Evolutionary conservation across 2,888 invertebrate species (phyloP), one percentile per base, ranked within the genome.

Genomic region (Oscheius sp.): DNA sequence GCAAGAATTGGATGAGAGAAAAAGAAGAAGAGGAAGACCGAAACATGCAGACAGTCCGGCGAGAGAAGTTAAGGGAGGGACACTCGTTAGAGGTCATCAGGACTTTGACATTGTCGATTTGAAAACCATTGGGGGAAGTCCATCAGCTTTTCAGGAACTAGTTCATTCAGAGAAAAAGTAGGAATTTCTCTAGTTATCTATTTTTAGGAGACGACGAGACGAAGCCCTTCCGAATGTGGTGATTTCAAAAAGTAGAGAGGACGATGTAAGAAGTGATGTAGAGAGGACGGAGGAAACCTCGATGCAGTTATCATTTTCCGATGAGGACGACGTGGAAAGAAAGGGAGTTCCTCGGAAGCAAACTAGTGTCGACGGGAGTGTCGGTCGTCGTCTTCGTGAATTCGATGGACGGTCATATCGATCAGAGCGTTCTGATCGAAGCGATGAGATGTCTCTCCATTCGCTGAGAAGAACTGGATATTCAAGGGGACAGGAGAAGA

Each of bases 401-500:
- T 68, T 76, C 33, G 85, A 85, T 45, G 77, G 77, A 24, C 64
- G 83, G 41, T 83, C 82, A 24, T 84, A 84, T 67, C 75, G 82
- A 50, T 81, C 80, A 20, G 84, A 80, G 51, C 57, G 78, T 26
- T 81, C 81, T 6, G 78, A 80, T 50, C 71, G 83, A 14, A 80
- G 80, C 6, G 85, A 85, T 63, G 85, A 85, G 54, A 73, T 82
- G 71, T 84, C 83, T 32, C 57, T 86, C 12, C 81, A 83, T 30
- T 86, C 85, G 2, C 66, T 77, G 24, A 57, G 75, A 61, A 64
- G 77, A 51, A 68, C 71, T 67, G 72, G 73, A 20, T 73, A 74
- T 33, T 28, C 61, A 1, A 67, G 73, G 41, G n/a, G 30, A 3
- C 69, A 73, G n/a, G 77, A 77, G 41, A 74, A 77, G 71, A 85